Conservation (phyloP, 2,113 vertebrate genomes). For the Gymnarchus niloticus region DNA sequence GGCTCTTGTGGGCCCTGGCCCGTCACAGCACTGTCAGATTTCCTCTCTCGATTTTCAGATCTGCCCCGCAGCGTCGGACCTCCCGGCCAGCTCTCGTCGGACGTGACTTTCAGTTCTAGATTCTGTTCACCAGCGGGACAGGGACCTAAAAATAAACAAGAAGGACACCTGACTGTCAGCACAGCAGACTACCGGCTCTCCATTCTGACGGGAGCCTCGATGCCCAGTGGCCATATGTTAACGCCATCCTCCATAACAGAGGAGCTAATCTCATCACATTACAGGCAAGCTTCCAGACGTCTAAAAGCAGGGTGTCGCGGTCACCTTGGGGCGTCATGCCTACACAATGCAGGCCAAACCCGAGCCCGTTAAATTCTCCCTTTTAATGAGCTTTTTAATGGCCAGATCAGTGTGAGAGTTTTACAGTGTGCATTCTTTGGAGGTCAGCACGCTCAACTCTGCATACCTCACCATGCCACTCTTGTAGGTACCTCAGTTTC, state of each 20-base stretch:
- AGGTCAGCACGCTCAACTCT: neutral
- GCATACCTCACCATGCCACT: neutral
- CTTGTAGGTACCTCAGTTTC: neutral
- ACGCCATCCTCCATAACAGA: conserved; percentile 43
- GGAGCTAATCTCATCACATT: conserved; percentile 49
- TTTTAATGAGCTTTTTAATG: neutral
- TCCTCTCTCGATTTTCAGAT: neutral
- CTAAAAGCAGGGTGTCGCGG: neutral
- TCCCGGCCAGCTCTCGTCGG: neutral
- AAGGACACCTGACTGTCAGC: neutral
- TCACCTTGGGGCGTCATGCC: neutral
- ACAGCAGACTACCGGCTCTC: neutral
- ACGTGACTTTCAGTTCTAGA: neutral
- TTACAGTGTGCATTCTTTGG: neutral
- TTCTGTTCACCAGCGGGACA: neutral
- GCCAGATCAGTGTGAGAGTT: neutral
- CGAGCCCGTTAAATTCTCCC: neutral
- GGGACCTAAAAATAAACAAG: conserved; percentile 25
- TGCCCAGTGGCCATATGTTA: conserved; percentile 39
- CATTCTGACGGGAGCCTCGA: conserved; percentile 40
- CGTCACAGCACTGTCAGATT: too few relatives aligned
- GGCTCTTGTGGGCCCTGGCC: neutral
- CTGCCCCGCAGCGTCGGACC: neutral
- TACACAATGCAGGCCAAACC: neutral
- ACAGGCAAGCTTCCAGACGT: conserved; percentile 26